Evolutionary conservation across 1,140 invertebrate genomes (phyloP), one percentile per base, ranked within the genome.

Genomic region (Heliconius congener): DNA sequence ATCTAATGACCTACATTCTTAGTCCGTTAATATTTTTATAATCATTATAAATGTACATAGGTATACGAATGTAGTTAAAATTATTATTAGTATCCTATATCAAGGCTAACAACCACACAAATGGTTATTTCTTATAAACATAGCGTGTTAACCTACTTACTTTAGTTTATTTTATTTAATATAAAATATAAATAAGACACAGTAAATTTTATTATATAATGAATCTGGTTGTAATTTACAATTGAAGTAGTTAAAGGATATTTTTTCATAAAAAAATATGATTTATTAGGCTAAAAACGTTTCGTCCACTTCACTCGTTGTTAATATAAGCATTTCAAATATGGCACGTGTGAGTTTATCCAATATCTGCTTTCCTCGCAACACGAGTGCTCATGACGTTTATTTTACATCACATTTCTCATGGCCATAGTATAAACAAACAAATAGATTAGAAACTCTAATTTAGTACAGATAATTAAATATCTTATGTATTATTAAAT

Each of bases 291-390:
- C 27, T 27, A 4, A 66, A 30, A 66, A 66, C 23, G 13, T 30
- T 66, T 30, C 4, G 11, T 66, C 60, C 60, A 30, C 9, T 66
- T 27, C 27, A 30, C 2, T 57, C 60, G 27, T 66, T 66, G 60
- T 60, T 23, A 60, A 46, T 46, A 46, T 16, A 46, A 66, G 5
- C 27, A 66, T 66, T 66, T 66, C 60, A 27, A 60, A 76, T 70
- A 1, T 50, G 39, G 23, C 74, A 76, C 34, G 60, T 76, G 60
- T 66, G 57, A 50, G 57, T 23, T 70, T 76, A 76, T 76, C 74
- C 55, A 76, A 76, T 76, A 76, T 50, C 57, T 71, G 39, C 74
- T 42, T 50, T 50, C 74, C 55, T 42, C 37, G 39, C 74, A 76
- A 70, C 37, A 71, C 55, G 60, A 60, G 57, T 30, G 60, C n/a